Conservation (phyloP, 2,113 vertebrate species). For the Smithornis capensis region DNA sequence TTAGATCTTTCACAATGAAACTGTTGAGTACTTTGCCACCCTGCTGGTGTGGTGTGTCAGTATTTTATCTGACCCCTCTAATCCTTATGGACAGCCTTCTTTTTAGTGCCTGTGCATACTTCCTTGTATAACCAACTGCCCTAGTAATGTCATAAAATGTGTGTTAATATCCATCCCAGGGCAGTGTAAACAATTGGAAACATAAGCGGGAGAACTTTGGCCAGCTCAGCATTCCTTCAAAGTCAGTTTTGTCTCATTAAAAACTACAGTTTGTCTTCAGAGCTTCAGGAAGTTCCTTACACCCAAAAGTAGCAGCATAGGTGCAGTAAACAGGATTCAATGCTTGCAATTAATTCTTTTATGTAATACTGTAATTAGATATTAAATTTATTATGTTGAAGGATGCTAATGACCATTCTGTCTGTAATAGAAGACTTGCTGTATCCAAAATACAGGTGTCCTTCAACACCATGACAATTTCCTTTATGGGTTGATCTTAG, state of each 20-base stretch:
- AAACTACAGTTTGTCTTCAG: background rate
- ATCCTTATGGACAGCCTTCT: background rate
- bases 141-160: background rate
- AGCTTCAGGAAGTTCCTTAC: background rate
- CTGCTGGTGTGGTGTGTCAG: background rate
- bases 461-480: background rate
- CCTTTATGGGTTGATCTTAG: background rate
- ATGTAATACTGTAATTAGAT: constrained; percentile 27
- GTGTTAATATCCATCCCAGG: background rate
- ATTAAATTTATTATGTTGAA: constrained; percentile 10
- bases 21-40: background rate
- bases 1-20: background rate
- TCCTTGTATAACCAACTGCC: background rate
- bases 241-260: background rate
- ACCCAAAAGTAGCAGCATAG: background rate
- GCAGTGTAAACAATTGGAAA: background rate
- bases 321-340: background rate
- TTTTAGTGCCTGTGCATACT: background rate
- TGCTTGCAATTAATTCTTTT: background rate
- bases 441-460: background rate
- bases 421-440: background rate
- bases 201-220: background rate
- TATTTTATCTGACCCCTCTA: background rate
- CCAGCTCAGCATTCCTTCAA: background rate
- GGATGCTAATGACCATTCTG: background rate